These are phyloP conservation scores for Andrena marginata DNA, from an alignment of 2,888 invertebrate species.

Conservation along the genomic window DNA sequence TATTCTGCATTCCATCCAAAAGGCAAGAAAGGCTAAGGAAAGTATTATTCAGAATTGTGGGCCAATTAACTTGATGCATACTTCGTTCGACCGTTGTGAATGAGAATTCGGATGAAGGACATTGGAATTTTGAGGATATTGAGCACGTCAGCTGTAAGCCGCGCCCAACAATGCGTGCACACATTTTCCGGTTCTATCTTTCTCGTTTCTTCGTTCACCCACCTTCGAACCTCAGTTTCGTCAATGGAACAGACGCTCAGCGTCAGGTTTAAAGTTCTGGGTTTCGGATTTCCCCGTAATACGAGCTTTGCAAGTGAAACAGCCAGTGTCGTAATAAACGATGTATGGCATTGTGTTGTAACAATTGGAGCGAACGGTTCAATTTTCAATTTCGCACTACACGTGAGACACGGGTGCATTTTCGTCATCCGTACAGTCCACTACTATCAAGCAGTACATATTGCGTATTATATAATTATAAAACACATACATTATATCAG, in stretches of 20 bases:
- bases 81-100: slow-evolving; percentile 1
- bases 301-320: slow-evolving; percentile 22
- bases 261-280: slow-evolving; percentile 59
- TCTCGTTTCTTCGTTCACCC: slow-evolving; percentile 25
- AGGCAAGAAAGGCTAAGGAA: neutral
- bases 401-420: neutral
- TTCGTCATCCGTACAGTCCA: neutral
- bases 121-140: slow-evolving; percentile 37
- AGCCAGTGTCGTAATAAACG: slow-evolving; percentile 10
- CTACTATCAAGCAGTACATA: no score
- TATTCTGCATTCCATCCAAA: no score
- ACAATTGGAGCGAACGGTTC: slow-evolving; percentile 27
- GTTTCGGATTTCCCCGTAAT: slow-evolving; percentile 66
- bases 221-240: slow-evolving; percentile 16
- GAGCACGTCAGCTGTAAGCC: slow-evolving; percentile 61
- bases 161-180: slow-evolving; percentile 47
- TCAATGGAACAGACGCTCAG: slow-evolving; percentile 54
- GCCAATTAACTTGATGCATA: neutral
- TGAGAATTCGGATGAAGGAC: slow-evolving; percentile 10
- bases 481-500: no score
- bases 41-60: no score
- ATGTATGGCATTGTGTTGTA: slow-evolving; percentile 17
- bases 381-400: neutral
- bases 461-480: no score
- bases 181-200: slow-evolving; percentile 33